These are phyloP conservation scores for Monochamus saltuarius DNA, from an alignment of 1,140 invertebrate species.

Conservation along the genomic window DNA sequence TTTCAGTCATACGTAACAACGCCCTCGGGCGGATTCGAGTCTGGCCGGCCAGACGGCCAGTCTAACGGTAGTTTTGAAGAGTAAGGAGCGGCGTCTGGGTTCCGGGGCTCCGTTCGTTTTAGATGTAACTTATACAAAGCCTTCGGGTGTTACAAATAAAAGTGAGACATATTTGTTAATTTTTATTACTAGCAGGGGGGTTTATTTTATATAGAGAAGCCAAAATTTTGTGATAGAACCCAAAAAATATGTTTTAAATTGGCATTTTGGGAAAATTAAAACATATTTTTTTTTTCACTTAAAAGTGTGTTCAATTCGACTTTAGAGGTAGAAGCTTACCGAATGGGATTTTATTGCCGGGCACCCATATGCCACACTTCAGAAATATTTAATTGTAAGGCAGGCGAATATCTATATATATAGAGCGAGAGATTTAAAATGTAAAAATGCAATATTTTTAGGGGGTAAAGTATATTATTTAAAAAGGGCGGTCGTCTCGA, in stretches of 20 bases:
- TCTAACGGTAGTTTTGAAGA: too few species aligned
- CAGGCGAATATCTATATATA: not conserved
- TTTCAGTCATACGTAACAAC: too few species aligned
- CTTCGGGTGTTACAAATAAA: too few species aligned
- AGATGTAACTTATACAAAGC: too few species aligned
- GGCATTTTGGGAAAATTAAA: not conserved
- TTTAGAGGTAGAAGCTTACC: not conserved
- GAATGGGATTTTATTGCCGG: not conserved
- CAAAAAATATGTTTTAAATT: slow-evolving; percentile 4
- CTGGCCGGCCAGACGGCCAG: too few species aligned
- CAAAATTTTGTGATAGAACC: slow-evolving; percentile 10
- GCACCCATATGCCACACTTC: not conserved
- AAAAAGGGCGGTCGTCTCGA: not conserved
- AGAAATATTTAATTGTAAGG: not conserved
- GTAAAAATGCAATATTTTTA: slow-evolving; percentile 3
- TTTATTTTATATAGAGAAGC: not conserved
- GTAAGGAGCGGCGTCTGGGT: too few species aligned
- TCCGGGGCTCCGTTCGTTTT: too few species aligned
- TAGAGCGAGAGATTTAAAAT: not conserved
- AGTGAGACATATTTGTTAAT: too few species aligned
- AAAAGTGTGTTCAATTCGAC: slow-evolving; percentile 10
- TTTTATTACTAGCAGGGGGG: too few species aligned
- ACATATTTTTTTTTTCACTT: not conserved
- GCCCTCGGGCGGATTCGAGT: too few species aligned
- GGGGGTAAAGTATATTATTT: slow-evolving; percentile 3